Base-by-base conservation (phyloP, 2,888 invertebrate genomes). In the Mesorhabditis sp. region DNA sequence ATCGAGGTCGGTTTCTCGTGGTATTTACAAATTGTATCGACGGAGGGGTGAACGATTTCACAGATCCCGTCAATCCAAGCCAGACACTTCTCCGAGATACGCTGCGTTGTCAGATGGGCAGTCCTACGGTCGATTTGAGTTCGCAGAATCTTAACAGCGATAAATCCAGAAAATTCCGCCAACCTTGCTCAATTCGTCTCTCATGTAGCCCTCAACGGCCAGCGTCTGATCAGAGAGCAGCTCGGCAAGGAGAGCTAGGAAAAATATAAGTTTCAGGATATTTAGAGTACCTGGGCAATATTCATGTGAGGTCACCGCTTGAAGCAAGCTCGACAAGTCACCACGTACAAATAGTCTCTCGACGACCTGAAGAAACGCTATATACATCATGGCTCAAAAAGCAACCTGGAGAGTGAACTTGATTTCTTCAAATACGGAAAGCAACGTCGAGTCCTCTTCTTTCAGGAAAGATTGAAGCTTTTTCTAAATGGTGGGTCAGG, bases 1-100 rank as follows among this genome's bases (percentile, higher is more conserved):
- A 83, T 68, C 62, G 82, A 76, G 61, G 77, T 78, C 3, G 82
- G 68, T n/a, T 70, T 74, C 58, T 84, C 83, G 58, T 83, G 82
- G 65, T 77, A 80, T 6, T 75, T 76, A 70, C 81, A 80, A 44
- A 84, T 81, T 43, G 74, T 74, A 1, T 75, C 69, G 4, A 84
- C 79, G 10, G 79, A 70, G 6, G 74, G 74, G 64, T 76, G 76
- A 2, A 79, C 71, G 1, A 75, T 50, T 4, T 70, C 62, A 45
- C 82, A 83, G 41, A 80, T 73, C 66, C 81, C 81, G 67, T 72
- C 72, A 62, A 74, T 72, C 74, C 74, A 74, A 0, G 15, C 62
- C 4, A 62, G 45, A 65, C 74, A 74, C 13, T 72, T 72, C 5
- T 74, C 74, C 4, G 6, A 28, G 10, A 74, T 68, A 4, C 65